Conservation (phyloP, 1,140 invertebrate species). For the Acyrthosiphon pisum region DNA sequence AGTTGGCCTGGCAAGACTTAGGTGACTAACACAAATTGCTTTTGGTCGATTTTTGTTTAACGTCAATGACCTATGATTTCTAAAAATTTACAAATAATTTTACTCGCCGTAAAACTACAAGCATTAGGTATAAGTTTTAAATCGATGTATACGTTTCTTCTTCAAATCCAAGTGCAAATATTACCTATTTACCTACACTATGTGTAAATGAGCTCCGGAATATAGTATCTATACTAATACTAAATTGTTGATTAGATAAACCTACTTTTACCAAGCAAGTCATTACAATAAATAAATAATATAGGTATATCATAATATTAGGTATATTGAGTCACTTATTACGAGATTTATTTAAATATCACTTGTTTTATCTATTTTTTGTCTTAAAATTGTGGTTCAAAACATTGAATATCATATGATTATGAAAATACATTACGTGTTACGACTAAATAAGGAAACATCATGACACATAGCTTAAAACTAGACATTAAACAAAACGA, state of each 20-base stretch:
- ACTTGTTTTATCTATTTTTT: background rate
- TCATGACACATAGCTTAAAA: background rate
- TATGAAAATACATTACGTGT: background rate
- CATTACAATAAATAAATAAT: background rate
- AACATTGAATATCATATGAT: background rate
- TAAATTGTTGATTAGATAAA: background rate
- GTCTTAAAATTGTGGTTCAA: background rate
- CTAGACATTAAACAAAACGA: constrained; percentile 34
- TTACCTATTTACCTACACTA: no score
- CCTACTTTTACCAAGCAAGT: background rate
- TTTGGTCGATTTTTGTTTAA: background rate
- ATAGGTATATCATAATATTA: no score
- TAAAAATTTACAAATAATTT: background rate
- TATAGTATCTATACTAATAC: background rate
- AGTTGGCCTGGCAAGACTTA: background rate
- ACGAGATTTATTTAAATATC: background rate
- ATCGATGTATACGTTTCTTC: background rate
- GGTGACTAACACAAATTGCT: background rate
- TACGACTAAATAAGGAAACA: background rate
- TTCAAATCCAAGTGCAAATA: background rate
- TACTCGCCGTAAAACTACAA: background rate
- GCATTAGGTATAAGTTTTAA: background rate
- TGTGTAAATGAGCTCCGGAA: background rate
- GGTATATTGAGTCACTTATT: background rate
- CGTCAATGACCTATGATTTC: background rate